These are phyloP conservation scores for Ascaphus truei DNA, from an alignment of 2,113 vertebrate genomes.

Conservation along the genomic window DNA sequence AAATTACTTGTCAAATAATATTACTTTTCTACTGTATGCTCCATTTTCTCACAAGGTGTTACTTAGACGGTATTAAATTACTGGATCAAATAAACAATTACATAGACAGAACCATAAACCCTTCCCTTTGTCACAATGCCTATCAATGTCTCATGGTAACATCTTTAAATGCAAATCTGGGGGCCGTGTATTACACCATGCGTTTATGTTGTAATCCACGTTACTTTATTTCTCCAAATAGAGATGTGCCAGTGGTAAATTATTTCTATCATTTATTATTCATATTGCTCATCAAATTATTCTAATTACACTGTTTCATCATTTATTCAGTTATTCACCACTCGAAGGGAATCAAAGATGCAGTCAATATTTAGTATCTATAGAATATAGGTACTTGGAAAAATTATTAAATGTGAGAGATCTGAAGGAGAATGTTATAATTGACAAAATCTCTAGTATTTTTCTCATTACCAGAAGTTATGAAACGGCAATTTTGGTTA, in stretches of 20 bases:
- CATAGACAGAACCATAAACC: background rate
- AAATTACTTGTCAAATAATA: no score
- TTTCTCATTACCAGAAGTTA: background rate
- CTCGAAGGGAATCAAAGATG: background rate
- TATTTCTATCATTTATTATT: constrained; percentile 21
- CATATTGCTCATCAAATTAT: constrained; percentile 19
- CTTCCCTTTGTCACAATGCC: background rate
- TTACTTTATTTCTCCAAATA: constrained; percentile 12
- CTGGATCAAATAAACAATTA: background rate
- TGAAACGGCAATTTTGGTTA: background rate
- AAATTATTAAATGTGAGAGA: background rate
- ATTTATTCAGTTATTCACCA: background rate
- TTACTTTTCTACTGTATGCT: no score
- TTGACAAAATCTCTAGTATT: background rate
- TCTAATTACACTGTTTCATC: constrained; percentile 10
- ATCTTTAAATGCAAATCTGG: background rate
- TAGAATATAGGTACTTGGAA: background rate
- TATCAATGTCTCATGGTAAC: background rate
- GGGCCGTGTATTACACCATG: background rate
- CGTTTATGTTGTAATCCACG: constrained; percentile 7
- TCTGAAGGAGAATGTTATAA: background rate
- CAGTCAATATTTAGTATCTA: constrained; percentile 17
- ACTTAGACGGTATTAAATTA: no score
- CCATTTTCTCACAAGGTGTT: no score
- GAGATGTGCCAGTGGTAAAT: constrained; percentile 10